Conservation (phyloP, 2,797 vertebrate genomes). For the Scolopax bukidnonensis region DNA sequence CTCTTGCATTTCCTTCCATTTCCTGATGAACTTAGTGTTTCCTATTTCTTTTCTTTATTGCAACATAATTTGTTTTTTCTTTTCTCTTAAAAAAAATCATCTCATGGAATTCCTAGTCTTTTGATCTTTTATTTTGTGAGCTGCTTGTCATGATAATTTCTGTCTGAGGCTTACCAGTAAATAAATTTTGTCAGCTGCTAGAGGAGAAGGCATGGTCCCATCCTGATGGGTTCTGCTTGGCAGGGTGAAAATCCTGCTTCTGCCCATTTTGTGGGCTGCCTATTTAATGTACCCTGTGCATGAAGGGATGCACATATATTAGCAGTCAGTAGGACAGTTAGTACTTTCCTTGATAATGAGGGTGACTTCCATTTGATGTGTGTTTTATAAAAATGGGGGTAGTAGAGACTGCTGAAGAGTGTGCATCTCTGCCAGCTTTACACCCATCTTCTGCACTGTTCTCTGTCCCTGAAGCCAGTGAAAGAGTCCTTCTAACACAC, state of each 20-base stretch:
- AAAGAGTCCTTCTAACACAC: neutral
- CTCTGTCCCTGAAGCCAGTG: neutral
- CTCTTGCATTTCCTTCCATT: neutral
- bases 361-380: neutral
- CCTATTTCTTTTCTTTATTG: neutral
- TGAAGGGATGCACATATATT: neutral
- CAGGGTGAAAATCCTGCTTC: neutral
- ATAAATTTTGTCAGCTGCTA: neutral
- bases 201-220: neutral
- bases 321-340: neutral
- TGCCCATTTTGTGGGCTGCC: neutral
- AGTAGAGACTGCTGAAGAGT: neutral
- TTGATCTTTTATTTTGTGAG: neutral
- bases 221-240: neutral
- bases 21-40: neutral
- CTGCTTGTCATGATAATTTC: neutral
- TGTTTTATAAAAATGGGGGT: neutral
- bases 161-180: neutral
- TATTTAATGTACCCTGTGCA: neutral
- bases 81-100: neutral
- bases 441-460: neutral
- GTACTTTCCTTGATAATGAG: neutral
- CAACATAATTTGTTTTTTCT: neutral
- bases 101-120: neutral
- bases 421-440: neutral